Evolutionary conservation across 1,140 invertebrate genomes (phyloP), one percentile per base, ranked within the genome.

Genomic region (Drosophila erecta): DNA sequence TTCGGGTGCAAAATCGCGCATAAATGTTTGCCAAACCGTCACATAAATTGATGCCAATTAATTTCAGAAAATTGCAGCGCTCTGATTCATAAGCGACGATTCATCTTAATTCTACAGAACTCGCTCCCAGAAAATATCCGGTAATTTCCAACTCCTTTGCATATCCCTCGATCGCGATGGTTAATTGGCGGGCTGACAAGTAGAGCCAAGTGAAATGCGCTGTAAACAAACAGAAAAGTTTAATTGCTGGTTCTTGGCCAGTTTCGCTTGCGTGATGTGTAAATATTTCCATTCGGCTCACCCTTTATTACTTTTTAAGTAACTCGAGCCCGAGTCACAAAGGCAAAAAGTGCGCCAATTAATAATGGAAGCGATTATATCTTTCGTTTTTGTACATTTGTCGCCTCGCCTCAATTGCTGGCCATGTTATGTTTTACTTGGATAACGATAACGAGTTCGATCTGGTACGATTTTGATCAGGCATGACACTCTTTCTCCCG

Each of bases 381-480:
- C 81, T 76, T 38, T 50, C 41, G 22, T 73, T 57, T 33, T 43
- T 20, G 50, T 64, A 35, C 22, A 33, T 24, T 72, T 41, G 37
- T 61, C 71, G 72, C 71, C 59, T 56, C 71, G 71, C 50, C 71
- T 75, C 72, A 75, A 75, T 75, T 66, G 70, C 49, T 72, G 55
- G 57, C 55, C 65, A 53, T 64, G 65, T 60, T 74, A 66, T 61
- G 72, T 67, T 64, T 47, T 65, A 65, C 75, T 87, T 83, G 84
- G 83, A 87, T 83, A 87, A 87, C 80, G 69, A 89, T 84, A 89
- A 78, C 84, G 58, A 80, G 84, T 89, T 89, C 64, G 72, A 90
- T 90, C 84, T 89, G 85, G 84, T 66, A 80, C 66, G 74, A 81
- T 81, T 81, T 86, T 81, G 67, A 75, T 78, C 76, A 49, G 41